Conservation (phyloP, 2,113 vertebrate genomes). For the Mormyrus lacerda region DNA sequence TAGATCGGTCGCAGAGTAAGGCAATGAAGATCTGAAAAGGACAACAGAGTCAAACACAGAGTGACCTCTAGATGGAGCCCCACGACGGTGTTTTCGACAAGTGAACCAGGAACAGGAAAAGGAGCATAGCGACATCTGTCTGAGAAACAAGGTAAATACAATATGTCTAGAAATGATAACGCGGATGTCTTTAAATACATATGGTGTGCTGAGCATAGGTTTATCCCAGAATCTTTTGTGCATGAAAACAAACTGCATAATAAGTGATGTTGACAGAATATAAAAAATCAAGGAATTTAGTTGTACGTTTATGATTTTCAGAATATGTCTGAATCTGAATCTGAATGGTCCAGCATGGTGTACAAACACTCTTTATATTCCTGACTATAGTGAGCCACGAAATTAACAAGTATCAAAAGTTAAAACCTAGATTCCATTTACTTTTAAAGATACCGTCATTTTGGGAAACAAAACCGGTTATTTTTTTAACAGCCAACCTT, state of each 20-base stretch:
- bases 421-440: neutral
- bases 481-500: neutral
- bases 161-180: neutral
- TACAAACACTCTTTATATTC: neutral
- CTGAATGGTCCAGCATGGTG: neutral
- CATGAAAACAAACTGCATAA: neutral
- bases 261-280: neutral
- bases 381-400: neutral
- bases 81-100: neutral
- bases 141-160: neutral
- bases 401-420: neutral
- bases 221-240: neutral
- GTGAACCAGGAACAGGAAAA: too few species aligned
- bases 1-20: neutral
- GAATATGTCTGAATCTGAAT: neutral
- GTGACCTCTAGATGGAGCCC: slow-evolving; percentile 14
- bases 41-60: neutral
- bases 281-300: neutral
- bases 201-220: neutral
- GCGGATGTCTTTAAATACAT: neutral
- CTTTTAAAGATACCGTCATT: neutral
- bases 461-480: neutral
- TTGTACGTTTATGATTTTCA: neutral
- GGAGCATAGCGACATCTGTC: neutral
- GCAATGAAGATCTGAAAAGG: neutral